These are phyloP conservation scores for Sebastes iracundus DNA, from an alignment of 2,797 vertebrate species.

Conservation along the genomic window DNA sequence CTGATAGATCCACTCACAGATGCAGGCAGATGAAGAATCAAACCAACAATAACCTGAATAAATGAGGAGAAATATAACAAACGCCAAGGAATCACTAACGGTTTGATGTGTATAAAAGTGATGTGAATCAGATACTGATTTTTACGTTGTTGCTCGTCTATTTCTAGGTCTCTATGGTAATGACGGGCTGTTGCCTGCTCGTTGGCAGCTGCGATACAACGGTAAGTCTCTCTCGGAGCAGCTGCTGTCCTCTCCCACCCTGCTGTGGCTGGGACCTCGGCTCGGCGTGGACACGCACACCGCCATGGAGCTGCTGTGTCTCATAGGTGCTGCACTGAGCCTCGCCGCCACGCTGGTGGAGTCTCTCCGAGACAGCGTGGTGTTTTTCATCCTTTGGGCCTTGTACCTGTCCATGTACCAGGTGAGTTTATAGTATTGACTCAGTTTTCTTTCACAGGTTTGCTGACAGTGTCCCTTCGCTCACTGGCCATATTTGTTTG, in stretches of 20 bases:
- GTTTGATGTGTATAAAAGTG: background rate
- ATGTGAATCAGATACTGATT: background rate
- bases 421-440: conserved; percentile 67
- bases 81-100: background rate
- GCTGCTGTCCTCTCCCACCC: conserved; percentile 85
- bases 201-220: conserved; percentile 82
- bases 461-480: background rate
- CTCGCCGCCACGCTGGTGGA: conserved; percentile 81
- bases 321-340: conserved; percentile 81
- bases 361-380: conserved; percentile 81
- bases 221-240: conserved; percentile 87
- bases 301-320: conserved; percentile 90
- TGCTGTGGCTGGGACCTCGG: conserved; percentile 89
- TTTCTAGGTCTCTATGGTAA: conserved; percentile 89
- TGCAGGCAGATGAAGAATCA: background rate
- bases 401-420: conserved; percentile 89
- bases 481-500: background rate
- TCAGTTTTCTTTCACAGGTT: background rate
- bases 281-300: conserved; percentile 91
- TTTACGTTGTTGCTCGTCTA: background rate
- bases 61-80: background rate
- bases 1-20: background rate
- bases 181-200: conserved; percentile 88
- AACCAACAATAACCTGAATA: background rate
- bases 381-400: conserved; percentile 88